These are phyloP conservation scores for Schrankia costaestrigalis DNA, from an alignment of 2,888 invertebrate species.

Conservation along the genomic window DNA sequence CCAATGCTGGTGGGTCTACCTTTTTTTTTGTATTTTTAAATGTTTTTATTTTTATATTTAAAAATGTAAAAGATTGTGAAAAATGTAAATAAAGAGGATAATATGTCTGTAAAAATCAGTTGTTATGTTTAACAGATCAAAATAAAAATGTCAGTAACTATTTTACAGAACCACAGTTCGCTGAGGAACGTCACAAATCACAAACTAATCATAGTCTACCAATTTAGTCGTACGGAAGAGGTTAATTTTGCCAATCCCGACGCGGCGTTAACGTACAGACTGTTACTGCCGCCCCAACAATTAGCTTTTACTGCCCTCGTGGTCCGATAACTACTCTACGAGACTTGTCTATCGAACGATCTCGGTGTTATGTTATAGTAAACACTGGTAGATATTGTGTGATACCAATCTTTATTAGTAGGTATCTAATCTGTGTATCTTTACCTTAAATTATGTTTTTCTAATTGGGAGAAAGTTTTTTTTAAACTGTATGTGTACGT, in stretches of 20 bases:
- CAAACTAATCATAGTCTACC: constrained; percentile 70
- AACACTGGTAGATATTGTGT: constrained; percentile 45
- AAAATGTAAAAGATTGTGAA: too few species aligned
- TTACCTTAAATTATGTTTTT: too few species aligned
- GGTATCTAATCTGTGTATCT: too few species aligned
- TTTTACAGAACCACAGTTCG: constrained; percentile 43
- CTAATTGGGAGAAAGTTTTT: too few species aligned
- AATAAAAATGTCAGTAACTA: too few species aligned
- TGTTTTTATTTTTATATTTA: too few species aligned
- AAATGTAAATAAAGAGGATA: constrained; percentile 20
- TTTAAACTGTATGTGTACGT: too few species aligned
- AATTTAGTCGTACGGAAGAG: constrained; percentile 68
- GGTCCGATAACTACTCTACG: constrained; percentile 68
- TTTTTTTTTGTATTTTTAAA: too few species aligned
- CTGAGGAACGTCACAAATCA: constrained; percentile 58
- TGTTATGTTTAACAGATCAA: constrained; percentile 32
- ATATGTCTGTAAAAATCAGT: constrained; percentile 25
- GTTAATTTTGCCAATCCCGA: constrained; percentile 71
- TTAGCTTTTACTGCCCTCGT: constrained; percentile 76
- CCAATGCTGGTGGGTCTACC: too few species aligned
- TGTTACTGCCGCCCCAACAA: constrained; percentile 67
- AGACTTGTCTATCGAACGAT: constrained; percentile 68
- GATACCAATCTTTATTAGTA: too few species aligned
- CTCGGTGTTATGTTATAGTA: constrained; percentile 57
- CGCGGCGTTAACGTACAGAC: constrained; percentile 51